Conservation (phyloP, 1,140 invertebrate species). For the Spodoptera litura region DNA sequence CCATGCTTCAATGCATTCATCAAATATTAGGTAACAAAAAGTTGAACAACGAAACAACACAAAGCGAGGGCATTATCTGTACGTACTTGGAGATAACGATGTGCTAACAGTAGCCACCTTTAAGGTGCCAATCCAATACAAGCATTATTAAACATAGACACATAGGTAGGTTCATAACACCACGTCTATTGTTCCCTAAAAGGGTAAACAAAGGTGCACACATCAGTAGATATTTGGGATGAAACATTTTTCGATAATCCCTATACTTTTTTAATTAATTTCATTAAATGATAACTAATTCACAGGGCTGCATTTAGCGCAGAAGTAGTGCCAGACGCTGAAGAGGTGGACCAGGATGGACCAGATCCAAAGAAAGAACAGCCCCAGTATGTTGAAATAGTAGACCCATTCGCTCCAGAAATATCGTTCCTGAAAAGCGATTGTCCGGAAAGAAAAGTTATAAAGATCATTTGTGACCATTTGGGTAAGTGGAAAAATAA, state of each 20-base stretch:
- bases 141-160: background rate
- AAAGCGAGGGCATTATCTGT: no score
- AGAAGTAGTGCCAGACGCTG: conserved; percentile 75
- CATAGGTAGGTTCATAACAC: no score
- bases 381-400: conserved; percentile 91
- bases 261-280: background rate
- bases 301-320: conserved; percentile 69
- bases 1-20: no score
- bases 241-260: no score
- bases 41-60: no score
- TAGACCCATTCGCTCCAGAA: conserved; percentile 92
- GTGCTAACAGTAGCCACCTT: no score
- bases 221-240: no score
- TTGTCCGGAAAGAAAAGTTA: conserved; percentile 92
- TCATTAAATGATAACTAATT: background rate
- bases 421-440: conserved; percentile 92
- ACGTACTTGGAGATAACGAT: no score
- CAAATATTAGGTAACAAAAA: no score
- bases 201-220: no score
- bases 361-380: conserved; percentile 63
- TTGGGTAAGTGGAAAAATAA: conserved; percentile 87
- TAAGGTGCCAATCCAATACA: no score
- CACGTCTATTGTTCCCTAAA: no score
- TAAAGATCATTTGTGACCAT: conserved; percentile 92
- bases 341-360: conserved; percentile 85